These are phyloP conservation scores for Phymastichus coffea DNA, from an alignment of 1,140 invertebrate species.

Conservation along the genomic window DNA sequence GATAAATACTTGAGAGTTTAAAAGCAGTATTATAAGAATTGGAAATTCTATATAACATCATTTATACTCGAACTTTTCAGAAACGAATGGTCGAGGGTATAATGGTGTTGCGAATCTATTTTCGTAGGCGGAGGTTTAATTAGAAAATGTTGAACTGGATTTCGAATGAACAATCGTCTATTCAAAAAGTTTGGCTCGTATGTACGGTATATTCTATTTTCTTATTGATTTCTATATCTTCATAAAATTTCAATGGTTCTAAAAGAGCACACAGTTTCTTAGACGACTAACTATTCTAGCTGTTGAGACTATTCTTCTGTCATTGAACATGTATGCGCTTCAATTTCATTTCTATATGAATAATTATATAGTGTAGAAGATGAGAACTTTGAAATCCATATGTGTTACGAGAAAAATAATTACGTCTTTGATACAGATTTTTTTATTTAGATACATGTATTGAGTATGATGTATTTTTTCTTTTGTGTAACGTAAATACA, in stretches of 20 bases:
- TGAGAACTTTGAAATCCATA: neutral
- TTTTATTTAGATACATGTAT: too few species aligned
- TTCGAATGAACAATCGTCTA: neutral
- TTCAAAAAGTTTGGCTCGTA: constrained; percentile 12
- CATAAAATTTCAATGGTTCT: too few species aligned
- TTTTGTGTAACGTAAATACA: neutral
- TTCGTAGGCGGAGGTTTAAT: too few species aligned
- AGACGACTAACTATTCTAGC: neutral
- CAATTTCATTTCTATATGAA: neutral
- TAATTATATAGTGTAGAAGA: neutral
- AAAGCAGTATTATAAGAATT: too few species aligned
- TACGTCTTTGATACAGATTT: neutral
- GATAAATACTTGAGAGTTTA: too few species aligned
- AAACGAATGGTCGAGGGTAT: too few species aligned
- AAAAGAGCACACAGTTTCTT: neutral
- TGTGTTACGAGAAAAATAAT: constrained; percentile 22
- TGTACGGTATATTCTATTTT: constrained; percentile 22
- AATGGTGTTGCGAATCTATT: too few species aligned
- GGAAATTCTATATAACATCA: too few species aligned
- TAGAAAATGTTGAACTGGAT: constrained; percentile 10
- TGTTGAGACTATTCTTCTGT: neutral
- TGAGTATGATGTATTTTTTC: constrained; percentile 11
- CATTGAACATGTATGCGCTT: neutral
- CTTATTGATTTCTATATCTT: constrained; percentile 10
- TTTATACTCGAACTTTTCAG: too few species aligned